Evolutionary conservation across 2,797 vertebrate species (phyloP), one percentile per base, ranked within the genome.

Genomic region (Corythornis leucogaster): DNA sequence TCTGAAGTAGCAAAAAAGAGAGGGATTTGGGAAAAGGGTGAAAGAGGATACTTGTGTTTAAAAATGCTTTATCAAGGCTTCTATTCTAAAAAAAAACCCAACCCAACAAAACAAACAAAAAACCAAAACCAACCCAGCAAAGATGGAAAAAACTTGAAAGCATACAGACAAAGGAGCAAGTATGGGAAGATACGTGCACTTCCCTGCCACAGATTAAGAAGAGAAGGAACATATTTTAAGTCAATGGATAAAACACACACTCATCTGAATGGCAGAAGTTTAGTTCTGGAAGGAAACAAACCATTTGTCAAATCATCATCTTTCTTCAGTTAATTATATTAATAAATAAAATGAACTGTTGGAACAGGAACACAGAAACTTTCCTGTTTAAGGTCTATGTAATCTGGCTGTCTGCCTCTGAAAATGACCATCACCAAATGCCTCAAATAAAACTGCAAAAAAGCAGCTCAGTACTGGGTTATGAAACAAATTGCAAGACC

Each of bases 281-380:
- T 69, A 48, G 25, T 9, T 66, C 48, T 89, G 76, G 70, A 89
- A 80, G 48, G 13, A 83, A 80, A 83, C 20, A n/a, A 75, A 70
- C 5, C 40, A 73, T 78, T 93, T 92, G 79, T 87, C 67, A 89
- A 90, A 91, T 69, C 8, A 28, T 11, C 26, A 11, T 71, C 59
- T 79, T 93, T 89, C 25, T 94, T 87, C 11, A 8, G 51, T 63
- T 78, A 77, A 88, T 88, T 77, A 82, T 74, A 88, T 88, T 77
- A 82, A 85, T 59, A 92, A 80, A 81, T 46, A 51, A 74, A 85
- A 19, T 25, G 48, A 89, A 75, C 22, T 73, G 9, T 53, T 93
- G 35, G 48, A 83, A 80, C 1, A 10, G 22, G 12, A 87, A 31
- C 5, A 31, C 20, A 48, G 35, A 51, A 82, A 38, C 59, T 71